Conservation (phyloP, 2,797 vertebrate species). For the Cryptoprocta ferox region DNA sequence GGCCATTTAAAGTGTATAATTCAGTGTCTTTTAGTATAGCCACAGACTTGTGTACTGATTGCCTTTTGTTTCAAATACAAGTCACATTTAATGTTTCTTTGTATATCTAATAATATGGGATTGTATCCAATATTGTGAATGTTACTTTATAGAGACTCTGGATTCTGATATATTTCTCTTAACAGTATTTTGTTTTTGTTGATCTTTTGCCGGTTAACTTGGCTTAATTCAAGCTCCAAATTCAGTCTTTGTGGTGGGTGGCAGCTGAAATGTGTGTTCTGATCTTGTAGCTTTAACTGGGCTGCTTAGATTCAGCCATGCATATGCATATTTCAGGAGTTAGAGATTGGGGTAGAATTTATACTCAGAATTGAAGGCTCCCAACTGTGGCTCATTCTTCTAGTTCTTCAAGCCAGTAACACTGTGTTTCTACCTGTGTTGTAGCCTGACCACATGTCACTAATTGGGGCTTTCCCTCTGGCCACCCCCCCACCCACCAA, state of each 20-base stretch:
- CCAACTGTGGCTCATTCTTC: neutral
- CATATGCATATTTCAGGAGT: neutral
- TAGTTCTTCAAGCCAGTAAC: neutral
- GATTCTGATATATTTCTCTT: constrained; percentile 20
- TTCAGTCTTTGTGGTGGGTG: neutral
- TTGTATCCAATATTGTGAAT: neutral
- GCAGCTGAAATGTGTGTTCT: neutral
- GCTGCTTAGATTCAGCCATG: neutral
- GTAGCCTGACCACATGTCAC: neutral
- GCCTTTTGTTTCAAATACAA: neutral
- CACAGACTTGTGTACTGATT: neutral
- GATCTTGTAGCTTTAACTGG: neutral
- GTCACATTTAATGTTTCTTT: constrained; percentile 44
- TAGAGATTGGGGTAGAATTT: neutral
- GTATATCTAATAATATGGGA: neutral
- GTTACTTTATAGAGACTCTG: neutral
- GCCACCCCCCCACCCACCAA: neutral
- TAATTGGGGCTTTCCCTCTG: neutral
- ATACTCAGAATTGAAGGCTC: neutral
- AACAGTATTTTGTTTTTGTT: neutral
- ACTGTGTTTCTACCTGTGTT: neutral
- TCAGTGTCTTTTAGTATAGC: neutral
- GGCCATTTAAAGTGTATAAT: neutral
- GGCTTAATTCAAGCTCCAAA: neutral
- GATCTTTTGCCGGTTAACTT: neutral